These are phyloP conservation scores for Apamea sordens DNA, from an alignment of 2,888 invertebrate genomes.

Conservation along the genomic window DNA sequence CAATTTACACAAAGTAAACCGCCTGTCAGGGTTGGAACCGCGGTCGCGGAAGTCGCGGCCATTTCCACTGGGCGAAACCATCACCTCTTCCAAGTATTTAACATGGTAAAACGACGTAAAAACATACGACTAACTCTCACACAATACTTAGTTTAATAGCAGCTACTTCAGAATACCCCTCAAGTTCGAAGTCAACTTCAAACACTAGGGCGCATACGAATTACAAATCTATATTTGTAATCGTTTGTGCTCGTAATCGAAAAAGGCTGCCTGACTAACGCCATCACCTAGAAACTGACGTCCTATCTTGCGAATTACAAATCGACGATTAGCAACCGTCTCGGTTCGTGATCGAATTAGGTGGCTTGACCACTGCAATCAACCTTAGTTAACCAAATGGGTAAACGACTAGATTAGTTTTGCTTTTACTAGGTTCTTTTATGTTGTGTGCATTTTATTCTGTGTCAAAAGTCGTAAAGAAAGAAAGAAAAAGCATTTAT, in stretches of 20 bases:
- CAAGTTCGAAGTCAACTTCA: not conserved
- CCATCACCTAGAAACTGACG: not conserved
- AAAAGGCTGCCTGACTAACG: not conserved
- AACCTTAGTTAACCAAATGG: not conserved
- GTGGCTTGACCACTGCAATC: slow-evolving; percentile 1
- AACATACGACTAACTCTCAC: not conserved
- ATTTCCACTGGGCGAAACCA: too few species aligned
- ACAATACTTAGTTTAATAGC: not conserved
- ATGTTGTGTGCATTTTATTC: too few species aligned
- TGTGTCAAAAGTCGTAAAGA: too few species aligned
- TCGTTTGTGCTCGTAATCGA: not conserved
- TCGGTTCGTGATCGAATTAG: slow-evolving; percentile 6
- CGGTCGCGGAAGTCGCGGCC: too few species aligned
- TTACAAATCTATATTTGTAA: not conserved
- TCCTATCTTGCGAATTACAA: not conserved
- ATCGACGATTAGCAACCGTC: slow-evolving; percentile 1
- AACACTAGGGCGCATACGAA: not conserved
- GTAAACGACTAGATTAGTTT: not conserved
- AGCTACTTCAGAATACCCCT: not conserved
- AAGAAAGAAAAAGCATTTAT: too few species aligned
- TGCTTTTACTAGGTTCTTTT: not conserved
- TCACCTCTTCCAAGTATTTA: not conserved
- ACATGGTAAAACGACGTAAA: not conserved
- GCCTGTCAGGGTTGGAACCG: too few species aligned
- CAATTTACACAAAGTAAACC: too few species aligned